Base-by-base conservation (phyloP, 2,113 vertebrate species). In the Maccullochella peelii region DNA sequence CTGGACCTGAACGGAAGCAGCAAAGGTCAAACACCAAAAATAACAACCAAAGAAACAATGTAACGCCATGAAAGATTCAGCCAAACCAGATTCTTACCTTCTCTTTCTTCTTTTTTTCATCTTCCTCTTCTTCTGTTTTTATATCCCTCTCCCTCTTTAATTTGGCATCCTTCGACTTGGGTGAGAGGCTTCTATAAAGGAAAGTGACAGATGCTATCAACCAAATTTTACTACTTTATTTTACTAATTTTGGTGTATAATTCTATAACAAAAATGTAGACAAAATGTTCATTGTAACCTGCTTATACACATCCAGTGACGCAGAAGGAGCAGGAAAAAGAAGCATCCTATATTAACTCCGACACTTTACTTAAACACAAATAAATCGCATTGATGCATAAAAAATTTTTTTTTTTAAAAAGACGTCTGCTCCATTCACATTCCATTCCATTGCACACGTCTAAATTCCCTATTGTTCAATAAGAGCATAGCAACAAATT, bases 41-140 rank as follows among this genome's bases (percentile, higher is more conserved):
- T 18, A 83, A 81, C 1, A 49, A 73, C 27, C 5, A 10, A 0
- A 58, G 9, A 72, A 33, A 47, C 40, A 21, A 52, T 7, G 0
- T 0, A 25, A 73, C 12, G 1, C 14, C 18, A 20, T 18, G 18
- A 63, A 67, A 73, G 38, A 75, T 47, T 67, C 20, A 87, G 20
- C 15, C 2, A 2, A 82, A 66, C 1, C 11, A 27, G 21, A 87
- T 14, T 50, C 9, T 4, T 73, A 95, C 92, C 95, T 99, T 99
- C 12, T 97, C 96, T 86, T 96, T 96, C 79, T 95, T 96, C 82
- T 97, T 98, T 82, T 97, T 97, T 4, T 96, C 95, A 11, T 98
- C 96, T 5, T 97, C 96, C 12, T 99, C 98, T 4, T 99, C 98
- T 33, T 98, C 97, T 76, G 95, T 95, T 89, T 97, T 97, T 0